Conservation (phyloP, 1,140 invertebrate species). For the Manduca sexta region DNA sequence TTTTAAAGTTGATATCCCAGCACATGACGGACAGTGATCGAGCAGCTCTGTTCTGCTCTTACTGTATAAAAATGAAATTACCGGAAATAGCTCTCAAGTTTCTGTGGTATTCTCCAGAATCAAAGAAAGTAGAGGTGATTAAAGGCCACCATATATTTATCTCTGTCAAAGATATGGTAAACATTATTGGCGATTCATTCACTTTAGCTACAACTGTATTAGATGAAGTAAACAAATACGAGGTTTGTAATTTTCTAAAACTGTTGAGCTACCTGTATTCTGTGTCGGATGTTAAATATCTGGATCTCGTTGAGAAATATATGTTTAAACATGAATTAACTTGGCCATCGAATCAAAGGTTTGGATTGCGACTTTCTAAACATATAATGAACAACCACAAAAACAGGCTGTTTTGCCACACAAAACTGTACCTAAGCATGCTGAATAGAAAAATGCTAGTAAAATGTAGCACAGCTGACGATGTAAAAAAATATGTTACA, state of each 20-base stretch:
- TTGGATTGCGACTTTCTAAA: slow-evolving; percentile 36
- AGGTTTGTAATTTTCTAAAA: background rate
- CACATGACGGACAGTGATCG: slow-evolving; percentile 23
- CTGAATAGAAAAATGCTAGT: slow-evolving; percentile 25
- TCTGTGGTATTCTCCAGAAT: slow-evolving; percentile 11
- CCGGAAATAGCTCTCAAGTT: slow-evolving; percentile 22
- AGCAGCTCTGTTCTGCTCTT: slow-evolving; percentile 18
- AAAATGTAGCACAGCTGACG: slow-evolving; percentile 28
- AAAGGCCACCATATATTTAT: slow-evolving; percentile 1
- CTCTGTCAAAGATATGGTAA: background rate
- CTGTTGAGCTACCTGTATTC: slow-evolving; percentile 21
- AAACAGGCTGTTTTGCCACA: slow-evolving; percentile 26
- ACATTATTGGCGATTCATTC: slow-evolving; percentile 25
- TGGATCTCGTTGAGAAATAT: slow-evolving; percentile 25
- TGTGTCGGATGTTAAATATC: slow-evolving; percentile 17
- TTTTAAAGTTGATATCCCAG: slow-evolving; percentile 18
- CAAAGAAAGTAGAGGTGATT: slow-evolving; percentile 20
- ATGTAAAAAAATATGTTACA: slow-evolving; percentile 31
- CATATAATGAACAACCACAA: slow-evolving; percentile 44
- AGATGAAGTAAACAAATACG: background rate
- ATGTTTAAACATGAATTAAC: slow-evolving; percentile 3
- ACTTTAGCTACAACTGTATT: slow-evolving; percentile 15
- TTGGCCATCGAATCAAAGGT: background rate
- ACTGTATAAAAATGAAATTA: slow-evolving; percentile 19
- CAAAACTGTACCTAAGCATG: slow-evolving; percentile 27